These are phyloP conservation scores for Iselma pallidipennis DNA, from an alignment of 2,888 invertebrate genomes.

Conservation along the genomic window DNA sequence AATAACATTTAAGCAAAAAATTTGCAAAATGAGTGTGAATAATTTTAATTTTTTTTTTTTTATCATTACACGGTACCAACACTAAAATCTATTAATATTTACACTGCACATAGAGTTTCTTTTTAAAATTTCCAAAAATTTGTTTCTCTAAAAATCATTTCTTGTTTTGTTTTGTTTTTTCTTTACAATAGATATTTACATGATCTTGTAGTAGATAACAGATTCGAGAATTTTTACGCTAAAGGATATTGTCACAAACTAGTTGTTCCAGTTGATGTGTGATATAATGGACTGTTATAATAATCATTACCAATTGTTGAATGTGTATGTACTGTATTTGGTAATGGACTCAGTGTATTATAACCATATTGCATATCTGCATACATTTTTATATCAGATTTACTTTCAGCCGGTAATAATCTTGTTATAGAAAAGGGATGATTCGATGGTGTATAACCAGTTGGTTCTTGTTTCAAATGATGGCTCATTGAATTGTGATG, in stretches of 20 bases:
- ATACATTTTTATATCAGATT: constrained; percentile 92
- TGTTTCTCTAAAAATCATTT: too few relatives aligned
- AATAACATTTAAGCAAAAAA: background rate
- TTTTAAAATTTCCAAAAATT: too few relatives aligned
- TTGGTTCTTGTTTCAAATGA: constrained; percentile 67
- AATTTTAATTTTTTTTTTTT: background rate
- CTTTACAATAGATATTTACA: background rate
- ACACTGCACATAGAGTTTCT: background rate
- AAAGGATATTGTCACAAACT: constrained; percentile 93
- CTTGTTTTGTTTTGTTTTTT: background rate
- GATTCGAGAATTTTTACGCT: constrained; percentile 65
- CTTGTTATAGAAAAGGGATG: constrained; percentile 96
- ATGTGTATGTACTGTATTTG: constrained; percentile 63
- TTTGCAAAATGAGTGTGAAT: too few relatives aligned
- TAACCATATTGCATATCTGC: constrained; percentile 69
- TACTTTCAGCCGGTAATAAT: constrained; percentile 84
- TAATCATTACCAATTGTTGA: constrained; percentile 67
- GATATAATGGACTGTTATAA: constrained; percentile 85
- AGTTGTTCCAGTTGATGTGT: constrained; percentile 69
- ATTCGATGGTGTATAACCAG: constrained; percentile 74
- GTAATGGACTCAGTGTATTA: constrained; percentile 65
- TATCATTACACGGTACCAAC: background rate
- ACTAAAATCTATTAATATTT: background rate
- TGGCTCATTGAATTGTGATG: constrained; percentile 59
- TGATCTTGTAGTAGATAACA: background rate